Base-by-base conservation (phyloP, 2,113 vertebrate species). In the Dipodomys spectabilis region DNA sequence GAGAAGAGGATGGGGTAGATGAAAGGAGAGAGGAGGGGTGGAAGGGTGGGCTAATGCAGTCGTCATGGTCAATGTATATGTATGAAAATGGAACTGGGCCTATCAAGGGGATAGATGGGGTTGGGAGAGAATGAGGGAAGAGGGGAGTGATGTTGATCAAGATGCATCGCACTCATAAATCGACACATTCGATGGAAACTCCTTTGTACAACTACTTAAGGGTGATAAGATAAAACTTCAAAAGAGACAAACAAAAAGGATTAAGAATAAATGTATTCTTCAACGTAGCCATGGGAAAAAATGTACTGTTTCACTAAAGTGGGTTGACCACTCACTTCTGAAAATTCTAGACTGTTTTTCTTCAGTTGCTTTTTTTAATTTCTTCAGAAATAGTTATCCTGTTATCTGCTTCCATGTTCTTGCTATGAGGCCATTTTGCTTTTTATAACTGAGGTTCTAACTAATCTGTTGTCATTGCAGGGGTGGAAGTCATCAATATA, bases 401-500 rank as follows among this genome's bases (percentile, higher is more conserved):
- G 25, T 71, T 28, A 64, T 78, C 67, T 57, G 19, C 53, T 94
- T 92, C 78, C 64, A 91, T 60, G 35, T 7, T 77, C 6, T 83
- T 89, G 39, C 77, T 88, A 89, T 72, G 16, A 81, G 79, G n/a
- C 44, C 71, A 35, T 15, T 92, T 93, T 72, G 67, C 44, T 72
- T 57, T 95, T 91, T 57, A 57, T 78, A 35, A 71, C 8, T 68
- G 65, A 87, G 39, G 30, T 44, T 64, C 15, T 28, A 44, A 68
- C 53, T 93, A 82, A 53, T 91, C 64, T 90, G 71, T 96, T 91
- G 93, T n/a, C 81, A 88, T 77, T 39, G 44, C 27, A 84, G 7
- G 12, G 74, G 7, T 95, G 45, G 74, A 92, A 69, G 69, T 5
- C 57, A 81, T 35, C 6, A 57, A 45, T 60, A 96, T 39, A 85